A percentile compares a stretch with the other conserved stretches of the same genome.
Evolutionary conservation across 2,797 vertebrate species (phyloP).

Genomic region (Taeniopygia guttata): DNA sequence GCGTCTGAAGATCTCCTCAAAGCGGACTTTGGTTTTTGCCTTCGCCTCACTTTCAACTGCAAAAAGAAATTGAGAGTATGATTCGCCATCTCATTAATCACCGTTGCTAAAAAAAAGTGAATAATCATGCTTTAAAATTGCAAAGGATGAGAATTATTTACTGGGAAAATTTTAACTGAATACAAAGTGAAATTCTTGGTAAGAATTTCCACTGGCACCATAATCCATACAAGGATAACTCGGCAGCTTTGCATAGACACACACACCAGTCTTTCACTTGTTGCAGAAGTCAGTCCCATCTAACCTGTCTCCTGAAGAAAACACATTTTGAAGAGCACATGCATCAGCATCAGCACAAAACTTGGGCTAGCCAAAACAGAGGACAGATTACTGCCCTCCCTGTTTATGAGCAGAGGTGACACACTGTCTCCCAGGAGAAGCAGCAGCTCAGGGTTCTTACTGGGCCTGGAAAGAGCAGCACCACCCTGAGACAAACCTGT

Average conservation of each 20-base stretch:
- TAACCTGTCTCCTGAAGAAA: neutral
- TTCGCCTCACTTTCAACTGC: slow-evolving; percentile 88
- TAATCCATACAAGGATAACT: neutral
- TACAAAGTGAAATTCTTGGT: no score
- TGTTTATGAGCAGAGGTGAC: neutral
- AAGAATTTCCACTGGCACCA: neutral
- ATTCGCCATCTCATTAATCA: neutral
- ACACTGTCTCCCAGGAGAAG: neutral
- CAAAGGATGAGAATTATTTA: neutral
- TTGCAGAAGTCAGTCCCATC: neutral
- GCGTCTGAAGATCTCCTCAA: slow-evolving; percentile 87
- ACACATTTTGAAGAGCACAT: neutral
- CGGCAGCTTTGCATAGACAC: neutral
- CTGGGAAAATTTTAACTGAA: neutral
- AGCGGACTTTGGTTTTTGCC: slow-evolving; percentile 86
- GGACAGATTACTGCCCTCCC: neutral
- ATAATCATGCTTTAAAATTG: neutral
- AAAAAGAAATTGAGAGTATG: slow-evolving; percentile 26
- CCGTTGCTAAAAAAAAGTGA: neutral
- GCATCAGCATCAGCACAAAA: neutral
- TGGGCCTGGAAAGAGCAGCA: neutral
- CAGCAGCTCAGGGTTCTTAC: neutral
- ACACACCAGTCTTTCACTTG: neutral
- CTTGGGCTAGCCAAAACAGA: neutral
- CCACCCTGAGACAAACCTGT: neutral